Evolutionary conservation across 2,797 vertebrate species (phyloP).

Genomic region (Falco cherrug): DNA sequence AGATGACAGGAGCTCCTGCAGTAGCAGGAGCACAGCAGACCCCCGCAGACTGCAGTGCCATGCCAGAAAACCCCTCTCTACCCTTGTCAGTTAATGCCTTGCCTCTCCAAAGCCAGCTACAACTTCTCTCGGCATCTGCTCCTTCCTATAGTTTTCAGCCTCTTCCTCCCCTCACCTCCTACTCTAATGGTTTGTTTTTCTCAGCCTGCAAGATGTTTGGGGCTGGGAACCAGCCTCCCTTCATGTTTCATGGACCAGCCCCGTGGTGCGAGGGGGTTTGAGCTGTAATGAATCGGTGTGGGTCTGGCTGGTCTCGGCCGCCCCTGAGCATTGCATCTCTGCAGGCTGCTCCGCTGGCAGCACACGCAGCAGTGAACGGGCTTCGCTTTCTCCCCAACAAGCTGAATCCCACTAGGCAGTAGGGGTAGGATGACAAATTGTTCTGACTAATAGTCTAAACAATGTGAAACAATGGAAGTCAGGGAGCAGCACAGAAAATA

Average conservation of each 20-base stretch:
- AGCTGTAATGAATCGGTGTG: neutral
- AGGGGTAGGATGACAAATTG: slow-evolving; percentile 67
- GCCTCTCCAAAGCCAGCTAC: neutral
- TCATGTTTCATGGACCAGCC: neutral
- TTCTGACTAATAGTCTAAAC: slow-evolving; percentile 70
- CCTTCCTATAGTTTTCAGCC: neutral
- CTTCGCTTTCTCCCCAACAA: neutral
- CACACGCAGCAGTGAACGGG: rapidly evolving
- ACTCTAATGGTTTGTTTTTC: rapidly evolving
- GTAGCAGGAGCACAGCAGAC: neutral
- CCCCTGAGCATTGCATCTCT: neutral
- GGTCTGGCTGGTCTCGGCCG: neutral
- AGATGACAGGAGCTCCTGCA: neutral
- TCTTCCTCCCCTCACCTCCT: neutral
- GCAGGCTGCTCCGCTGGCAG: neutral
- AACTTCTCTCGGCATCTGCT: neutral
- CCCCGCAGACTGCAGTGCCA: neutral
- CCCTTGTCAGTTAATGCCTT: neutral
- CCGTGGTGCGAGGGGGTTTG: rapidly evolving
- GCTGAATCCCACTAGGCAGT: slow-evolving; percentile 23
- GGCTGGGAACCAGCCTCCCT: neutral
- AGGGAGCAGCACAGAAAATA: slow-evolving; percentile 41
- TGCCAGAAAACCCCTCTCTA: neutral
- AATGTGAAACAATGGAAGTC: slow-evolving; percentile 66
- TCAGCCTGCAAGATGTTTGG: neutral